These are phyloP conservation scores for Dasyurus viverrinus DNA, from an alignment of 2,113 vertebrate species.

Conservation along the genomic window DNA sequence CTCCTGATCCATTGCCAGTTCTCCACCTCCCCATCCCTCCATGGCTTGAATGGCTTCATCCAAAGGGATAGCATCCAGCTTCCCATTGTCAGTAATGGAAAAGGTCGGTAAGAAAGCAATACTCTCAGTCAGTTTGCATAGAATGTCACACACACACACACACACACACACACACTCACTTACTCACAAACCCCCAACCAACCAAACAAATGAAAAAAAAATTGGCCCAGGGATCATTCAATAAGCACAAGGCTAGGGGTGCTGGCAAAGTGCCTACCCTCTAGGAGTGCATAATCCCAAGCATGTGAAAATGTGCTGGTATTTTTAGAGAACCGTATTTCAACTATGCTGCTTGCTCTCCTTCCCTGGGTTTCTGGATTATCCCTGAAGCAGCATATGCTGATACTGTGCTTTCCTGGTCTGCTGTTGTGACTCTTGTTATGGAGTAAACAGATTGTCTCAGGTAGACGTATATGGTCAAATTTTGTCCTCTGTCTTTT, in stretches of 20 bases:
- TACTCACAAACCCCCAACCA: too few species aligned
- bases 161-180: background rate
- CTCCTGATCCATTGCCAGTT: background rate
- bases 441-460: conserved; percentile 78
- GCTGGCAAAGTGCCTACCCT: conserved; percentile 47
- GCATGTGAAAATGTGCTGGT: conserved; percentile 69
- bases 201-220: background rate
- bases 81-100: background rate
- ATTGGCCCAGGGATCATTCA: background rate
- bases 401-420: conserved; percentile 63
- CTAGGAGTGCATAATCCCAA: conserved; percentile 40
- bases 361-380: conserved; percentile 68
- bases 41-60: background rate
- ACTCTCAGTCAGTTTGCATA: background rate
- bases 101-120: background rate
- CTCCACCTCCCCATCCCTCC: background rate
- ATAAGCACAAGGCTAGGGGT: conserved; percentile 6
- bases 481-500: conserved; percentile 53
- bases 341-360: background rate
- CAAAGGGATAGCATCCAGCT: background rate
- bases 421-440: conserved; percentile 61
- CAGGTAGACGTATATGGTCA: conserved; percentile 74
- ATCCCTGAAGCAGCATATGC: conserved; percentile 79
- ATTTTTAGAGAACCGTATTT: conserved; percentile 70
- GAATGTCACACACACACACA: background rate